These are phyloP conservation scores for Leucopsar rothschildi DNA, from an alignment of 2,113 vertebrate species.

Conservation along the genomic window DNA sequence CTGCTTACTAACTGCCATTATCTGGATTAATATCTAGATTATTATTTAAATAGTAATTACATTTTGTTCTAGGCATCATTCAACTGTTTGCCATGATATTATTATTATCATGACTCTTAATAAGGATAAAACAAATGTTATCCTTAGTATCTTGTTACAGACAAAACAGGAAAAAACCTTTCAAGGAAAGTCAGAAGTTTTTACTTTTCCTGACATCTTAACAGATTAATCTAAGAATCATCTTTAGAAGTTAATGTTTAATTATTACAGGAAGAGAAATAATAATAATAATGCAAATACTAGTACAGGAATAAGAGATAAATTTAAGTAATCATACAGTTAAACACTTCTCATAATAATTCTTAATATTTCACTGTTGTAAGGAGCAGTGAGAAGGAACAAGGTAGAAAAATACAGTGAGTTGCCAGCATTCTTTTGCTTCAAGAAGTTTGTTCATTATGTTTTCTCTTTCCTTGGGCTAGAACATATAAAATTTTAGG, in stretches of 20 bases:
- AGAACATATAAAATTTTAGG: not conserved
- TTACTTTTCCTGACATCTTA: not conserved
- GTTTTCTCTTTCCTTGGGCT: not conserved
- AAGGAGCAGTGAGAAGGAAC: not conserved
- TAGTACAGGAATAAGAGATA: not conserved
- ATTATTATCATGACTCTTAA: not conserved
- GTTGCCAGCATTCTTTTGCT: not conserved
- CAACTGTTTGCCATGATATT: not conserved
- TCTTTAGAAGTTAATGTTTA: not conserved
- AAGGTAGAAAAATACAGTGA: not conserved
- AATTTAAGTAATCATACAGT: not conserved
- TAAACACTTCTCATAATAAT: not conserved
- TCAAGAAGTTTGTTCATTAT: not conserved
- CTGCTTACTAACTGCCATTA: not conserved
- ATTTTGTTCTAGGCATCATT: not conserved
- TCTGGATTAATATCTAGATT: not conserved
- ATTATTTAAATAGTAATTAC: not conserved
- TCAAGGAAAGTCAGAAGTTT: not conserved
- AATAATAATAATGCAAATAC: not conserved
- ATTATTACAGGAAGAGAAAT: not conserved
- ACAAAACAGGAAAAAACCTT: not conserved
- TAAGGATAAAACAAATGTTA: not conserved
- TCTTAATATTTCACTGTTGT: not conserved
- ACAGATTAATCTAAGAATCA: not conserved
- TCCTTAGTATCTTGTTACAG: not conserved